phyloP scores from a whole-genome alignment of 2,888 invertebrate genomes.

The Phlogophora meticulosa region DNA sequence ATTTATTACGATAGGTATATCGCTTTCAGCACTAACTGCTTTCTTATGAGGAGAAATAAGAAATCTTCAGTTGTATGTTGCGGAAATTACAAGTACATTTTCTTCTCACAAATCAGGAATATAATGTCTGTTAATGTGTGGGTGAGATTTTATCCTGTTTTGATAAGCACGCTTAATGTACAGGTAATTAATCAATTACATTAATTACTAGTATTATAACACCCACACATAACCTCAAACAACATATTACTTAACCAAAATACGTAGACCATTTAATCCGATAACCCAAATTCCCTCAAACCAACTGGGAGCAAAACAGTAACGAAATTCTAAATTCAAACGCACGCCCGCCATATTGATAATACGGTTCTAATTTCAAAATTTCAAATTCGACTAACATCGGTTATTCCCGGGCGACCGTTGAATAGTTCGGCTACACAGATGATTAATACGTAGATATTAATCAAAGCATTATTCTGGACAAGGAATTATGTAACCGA shows the following conservation, averaged over 20 bases:
- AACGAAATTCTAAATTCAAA: constrained; percentile 70
- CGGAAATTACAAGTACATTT: too few species aligned
- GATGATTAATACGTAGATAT: constrained; percentile 85
- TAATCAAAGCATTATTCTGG: constrained; percentile 84
- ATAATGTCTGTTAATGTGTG: too few species aligned
- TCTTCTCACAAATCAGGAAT: too few species aligned
- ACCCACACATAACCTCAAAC: constrained; percentile 15
- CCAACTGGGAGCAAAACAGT: constrained; percentile 65
- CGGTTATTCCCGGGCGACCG: constrained; percentile 81
- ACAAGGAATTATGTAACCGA: constrained; percentile 49
- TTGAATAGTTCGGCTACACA: constrained; percentile 84
- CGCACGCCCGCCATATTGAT: constrained; percentile 78
- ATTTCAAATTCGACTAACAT: constrained; percentile 82
- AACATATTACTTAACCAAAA: constrained; percentile 46
- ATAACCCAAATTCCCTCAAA: constrained; percentile 55
- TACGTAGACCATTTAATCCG: constrained; percentile 51
- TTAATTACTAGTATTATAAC: constrained; percentile 30
- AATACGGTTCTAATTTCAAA: constrained; percentile 82
- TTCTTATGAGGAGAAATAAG: too few species aligned
- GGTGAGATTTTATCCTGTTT: too few species aligned
- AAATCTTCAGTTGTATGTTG: too few species aligned
- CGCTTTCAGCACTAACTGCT: too few species aligned
- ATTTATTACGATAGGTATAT: too few species aligned
- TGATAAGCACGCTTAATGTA: background rate
- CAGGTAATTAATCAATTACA: constrained; percentile 31